Evolutionary conservation across 2,113 vertebrate genomes (phyloP).

Genomic region (Marcusenius ussheri): DNA sequence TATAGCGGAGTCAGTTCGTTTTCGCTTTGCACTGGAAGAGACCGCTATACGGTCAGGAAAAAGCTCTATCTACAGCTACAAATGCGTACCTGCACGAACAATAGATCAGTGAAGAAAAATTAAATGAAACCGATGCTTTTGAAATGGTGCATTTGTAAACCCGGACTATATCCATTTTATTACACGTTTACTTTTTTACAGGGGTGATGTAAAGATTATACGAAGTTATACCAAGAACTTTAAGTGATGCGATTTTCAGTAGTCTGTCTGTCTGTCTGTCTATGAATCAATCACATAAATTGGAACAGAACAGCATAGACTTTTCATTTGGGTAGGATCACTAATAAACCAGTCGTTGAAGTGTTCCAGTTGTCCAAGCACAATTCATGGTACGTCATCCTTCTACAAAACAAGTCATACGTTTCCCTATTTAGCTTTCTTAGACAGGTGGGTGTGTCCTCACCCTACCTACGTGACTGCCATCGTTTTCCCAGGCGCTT

Average conservation of each 20-base stretch:
- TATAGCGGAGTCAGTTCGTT: not conserved
- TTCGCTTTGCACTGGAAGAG: not conserved
- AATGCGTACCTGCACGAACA: not conserved
- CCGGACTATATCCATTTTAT: not conserved
- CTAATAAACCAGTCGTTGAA: not conserved
- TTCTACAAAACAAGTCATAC: not conserved
- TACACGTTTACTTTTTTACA: not conserved
- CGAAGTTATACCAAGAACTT: not conserved
- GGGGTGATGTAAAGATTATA: not conserved
- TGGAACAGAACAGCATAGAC: not conserved
- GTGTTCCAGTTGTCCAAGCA: not conserved
- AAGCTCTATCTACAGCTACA: not conserved
- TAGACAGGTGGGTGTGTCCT: not conserved
- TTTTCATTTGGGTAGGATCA: not conserved
- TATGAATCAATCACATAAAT: not conserved
- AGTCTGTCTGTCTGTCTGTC: not conserved
- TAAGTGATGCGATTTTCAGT: not conserved
- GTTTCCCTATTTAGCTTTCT: conserved; percentile 4
- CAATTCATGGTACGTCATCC: not conserved
- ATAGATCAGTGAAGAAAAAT: not conserved
- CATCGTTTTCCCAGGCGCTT: conserved; percentile 30
- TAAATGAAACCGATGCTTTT: not conserved
- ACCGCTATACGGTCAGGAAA: not conserved
- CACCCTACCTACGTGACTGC: not conserved
- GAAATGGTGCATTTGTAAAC: not conserved